Evolutionary conservation across 2,888 invertebrate species (phyloP).

Genomic region (Metalampra italica): DNA sequence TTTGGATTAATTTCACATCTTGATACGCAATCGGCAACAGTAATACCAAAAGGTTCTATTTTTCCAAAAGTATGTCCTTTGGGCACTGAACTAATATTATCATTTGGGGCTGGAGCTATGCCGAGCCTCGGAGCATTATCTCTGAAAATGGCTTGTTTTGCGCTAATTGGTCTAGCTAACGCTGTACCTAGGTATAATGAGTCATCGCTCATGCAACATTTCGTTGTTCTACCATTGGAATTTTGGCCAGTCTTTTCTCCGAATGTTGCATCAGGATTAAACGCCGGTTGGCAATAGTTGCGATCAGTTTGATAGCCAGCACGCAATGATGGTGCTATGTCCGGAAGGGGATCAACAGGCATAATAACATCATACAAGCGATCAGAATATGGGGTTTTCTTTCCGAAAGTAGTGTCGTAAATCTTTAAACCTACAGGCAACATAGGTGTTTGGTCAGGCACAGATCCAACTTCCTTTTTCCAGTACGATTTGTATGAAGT

Average conservation of each 20-base stretch:
- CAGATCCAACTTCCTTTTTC: slow-evolving; percentile 27
- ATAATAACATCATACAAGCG: slow-evolving; percentile 32
- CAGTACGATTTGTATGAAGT: slow-evolving; percentile 34
- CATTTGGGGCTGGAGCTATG: slow-evolving; percentile 42
- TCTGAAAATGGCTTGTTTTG: slow-evolving; percentile 41
- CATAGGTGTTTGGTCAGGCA: slow-evolving; percentile 27
- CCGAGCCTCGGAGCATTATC: slow-evolving; percentile 36
- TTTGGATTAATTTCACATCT: slow-evolving; percentile 31
- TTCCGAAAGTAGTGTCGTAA: slow-evolving; percentile 24
- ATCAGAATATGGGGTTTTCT: slow-evolving; percentile 16
- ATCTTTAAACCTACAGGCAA: slow-evolving; percentile 29
- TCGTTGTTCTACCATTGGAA: slow-evolving; percentile 45
- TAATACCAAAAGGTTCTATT: slow-evolving; percentile 24
- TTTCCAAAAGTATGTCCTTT: slow-evolving; percentile 57
- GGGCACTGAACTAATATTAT: slow-evolving; percentile 56
- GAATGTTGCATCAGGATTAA: slow-evolving; percentile 40
- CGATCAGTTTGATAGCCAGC: slow-evolving; percentile 26
- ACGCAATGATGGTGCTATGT: slow-evolving; percentile 21
- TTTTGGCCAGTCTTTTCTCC: slow-evolving; percentile 43
- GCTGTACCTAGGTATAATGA: slow-evolving; percentile 31
- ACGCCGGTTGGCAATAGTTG: slow-evolving; percentile 41
- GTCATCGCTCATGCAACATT: slow-evolving; percentile 40
- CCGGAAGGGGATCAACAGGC: slow-evolving; percentile 25
- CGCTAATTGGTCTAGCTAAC: slow-evolving; percentile 28
- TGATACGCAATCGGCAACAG: slow-evolving; percentile 34